phyloP scores from a whole-genome alignment of 2,888 invertebrate species.

The Phytoseiulus persimilis region DNA sequence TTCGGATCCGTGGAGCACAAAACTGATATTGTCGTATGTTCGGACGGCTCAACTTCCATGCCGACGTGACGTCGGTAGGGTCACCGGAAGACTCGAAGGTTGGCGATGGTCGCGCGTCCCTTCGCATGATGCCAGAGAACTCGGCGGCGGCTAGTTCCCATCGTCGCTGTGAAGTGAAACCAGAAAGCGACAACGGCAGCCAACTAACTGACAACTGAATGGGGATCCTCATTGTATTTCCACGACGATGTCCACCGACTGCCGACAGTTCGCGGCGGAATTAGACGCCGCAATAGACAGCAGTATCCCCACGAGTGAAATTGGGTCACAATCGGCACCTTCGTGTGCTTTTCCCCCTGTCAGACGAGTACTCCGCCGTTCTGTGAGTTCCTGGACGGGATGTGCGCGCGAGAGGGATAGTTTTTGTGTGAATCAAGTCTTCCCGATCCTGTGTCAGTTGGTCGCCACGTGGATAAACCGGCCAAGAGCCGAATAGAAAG shows the following conservation, averaged over 20 bases:
- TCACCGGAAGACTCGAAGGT: not conserved
- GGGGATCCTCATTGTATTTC: not conserved
- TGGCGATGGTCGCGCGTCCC: not conserved
- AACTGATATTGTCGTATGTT: not conserved
- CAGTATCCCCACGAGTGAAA: not conserved
- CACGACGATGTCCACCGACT: not conserved
- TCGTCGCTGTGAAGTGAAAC: not conserved
- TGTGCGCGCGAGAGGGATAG: too few species aligned
- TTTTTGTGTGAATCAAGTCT: too few species aligned
- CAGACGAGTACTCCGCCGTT: not conserved
- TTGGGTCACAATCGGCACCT: not conserved
- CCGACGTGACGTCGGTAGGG: not conserved
- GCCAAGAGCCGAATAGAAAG: too few species aligned
- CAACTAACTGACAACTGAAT: not conserved
- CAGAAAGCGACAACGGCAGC: not conserved
- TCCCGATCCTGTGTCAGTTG: too few species aligned
- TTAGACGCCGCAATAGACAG: not conserved
- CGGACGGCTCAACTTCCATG: not conserved
- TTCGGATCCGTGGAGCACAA: not conserved
- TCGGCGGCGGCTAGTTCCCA: not conserved
- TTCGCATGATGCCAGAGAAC: not conserved
- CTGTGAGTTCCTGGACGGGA: not conserved
- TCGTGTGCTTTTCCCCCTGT: not conserved
- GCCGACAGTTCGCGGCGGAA: not conserved
- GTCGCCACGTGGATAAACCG: too few species aligned